Evolutionary conservation across 2,113 vertebrate species (phyloP), one percentile per base, ranked within the genome.

Genomic region (Pterocles gutturalis): DNA sequence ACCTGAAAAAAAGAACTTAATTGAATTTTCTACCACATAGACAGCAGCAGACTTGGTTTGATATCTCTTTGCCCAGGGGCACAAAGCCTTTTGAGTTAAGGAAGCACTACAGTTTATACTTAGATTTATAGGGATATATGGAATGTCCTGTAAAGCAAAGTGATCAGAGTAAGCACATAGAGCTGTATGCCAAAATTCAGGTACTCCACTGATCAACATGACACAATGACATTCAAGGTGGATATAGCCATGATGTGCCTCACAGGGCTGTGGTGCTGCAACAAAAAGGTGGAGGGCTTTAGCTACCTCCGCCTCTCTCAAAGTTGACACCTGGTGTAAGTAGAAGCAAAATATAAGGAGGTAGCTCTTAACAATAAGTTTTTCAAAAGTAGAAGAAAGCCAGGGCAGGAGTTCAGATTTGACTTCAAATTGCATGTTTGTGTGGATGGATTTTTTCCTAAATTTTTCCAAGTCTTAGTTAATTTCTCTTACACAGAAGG

Each of bases 101-200:
- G 16, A 9, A 69, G 2, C 13, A 13, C 38, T 83, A 41, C 22
- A 45, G 15, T 83, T 87, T 80, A 48, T 33, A 36, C 16, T 13
- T 41, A 69, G 60, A 79, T 87, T 89, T 69, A 48, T 17, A 61
- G 21, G 62, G 49, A 36, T 21, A n/a, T 62, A 29, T n/a, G 15
- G 62, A 79, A 80, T 17, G 28, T 29, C 33, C 43, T 46, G 46
- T 46, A 77, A 87, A 65, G 34, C 18, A 64, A 51, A 89, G 55
- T 17, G 17, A 55, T 20, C 8, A 8, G 6, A 64, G 33, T n/a
- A 29, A 87, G 38, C 34, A 34, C 21, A 12, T 9, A 17, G 33
- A 48, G 17, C 26, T 33, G 13, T 46, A 5, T 16, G 26, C 24
- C 0, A 0, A 36, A 79, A 89, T 77, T 36, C 21, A 46, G 53